Evolutionary conservation across 2,113 vertebrate species (phyloP), one percentile per base, ranked within the genome.

Genomic region (Hucho hucho): DNA sequence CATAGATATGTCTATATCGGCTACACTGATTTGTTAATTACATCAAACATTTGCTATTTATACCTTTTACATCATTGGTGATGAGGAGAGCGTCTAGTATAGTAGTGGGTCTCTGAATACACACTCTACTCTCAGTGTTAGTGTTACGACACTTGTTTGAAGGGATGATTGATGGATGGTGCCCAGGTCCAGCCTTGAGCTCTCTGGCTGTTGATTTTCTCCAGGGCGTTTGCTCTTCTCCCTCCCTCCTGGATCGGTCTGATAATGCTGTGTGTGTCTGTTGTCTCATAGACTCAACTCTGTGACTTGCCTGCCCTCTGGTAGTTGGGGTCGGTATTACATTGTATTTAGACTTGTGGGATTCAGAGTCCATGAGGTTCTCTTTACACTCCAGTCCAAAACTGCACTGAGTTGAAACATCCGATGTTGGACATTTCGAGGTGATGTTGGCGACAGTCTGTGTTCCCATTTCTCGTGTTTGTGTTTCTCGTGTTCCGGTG

Each of bases 321-420:
- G 91, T 88, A 84, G 89, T 59, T 14, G 76, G 47, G 65, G 14
- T 1, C 29, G 20, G 78, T 25, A 73, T 28, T 28, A 78, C 65
- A 69, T 37, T 4, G 14, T 64, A 69, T 22, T 70, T 80, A 63
- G 67, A 43, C 9, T 59, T 69, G 75, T 72, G 0, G 2, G 77
- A 18, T 16, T 37, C 9, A 0, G 24, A 14, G 59, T 11, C 14
- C 26, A 9, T 75, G 46, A 56, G 13, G 43, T 16, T 6, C 1
- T 6, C 6, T 0, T 74, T 4, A 9, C n/a, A 16, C 47, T 66
- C 53, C 24, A 28, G 26, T 18, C 59, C 1, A 49, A 78, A 46
- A 77, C 56, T 73, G 56, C 94, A 96, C 77, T 98, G 96, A 24
- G 90, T 85, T 0, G 92, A 91, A 37, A 82, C 90, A 1, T 97